Base-by-base conservation (phyloP, 2,113 vertebrate genomes). In the Rattus norvegicus region DNA sequence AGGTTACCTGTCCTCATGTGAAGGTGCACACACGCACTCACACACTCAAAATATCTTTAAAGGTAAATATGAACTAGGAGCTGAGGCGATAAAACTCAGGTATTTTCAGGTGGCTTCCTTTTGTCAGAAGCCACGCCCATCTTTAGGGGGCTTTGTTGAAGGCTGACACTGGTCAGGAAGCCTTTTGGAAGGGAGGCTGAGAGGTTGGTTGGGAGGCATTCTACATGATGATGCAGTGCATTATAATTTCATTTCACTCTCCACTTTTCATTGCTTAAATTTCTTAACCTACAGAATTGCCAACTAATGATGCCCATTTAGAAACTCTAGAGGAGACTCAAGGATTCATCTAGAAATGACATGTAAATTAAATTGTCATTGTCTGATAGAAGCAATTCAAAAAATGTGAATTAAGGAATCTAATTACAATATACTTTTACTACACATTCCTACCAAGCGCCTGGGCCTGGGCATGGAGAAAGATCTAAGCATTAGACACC, bases 321-420 rank as follows among this genome's bases (percentile, higher is more conserved):
- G 7, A 86, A 22, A 43, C 54, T 96, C 54, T 90, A 39, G 56
- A 84, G 36, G 20, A 28, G 52, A 52, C 84, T 95, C 65, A 92
- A 43, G 52, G 92, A 90, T 94, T 96, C 72, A 87, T 92, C 56
- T 36, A 85, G 49, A 84, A 28, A 72, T 93, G 69, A 26, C 4
- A 77, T 84, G 81, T 96, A n/a, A 63, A 94, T 91, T 86, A 90
- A 95, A 87, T 90, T n/a, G 39, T 88, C 36, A 72, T n/a, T 90
- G 14, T 90, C 79, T 84, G 84, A 76, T 83, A 96, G 5, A 88
- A 96, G 43, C 56, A 65, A 20, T 73, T 96, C 49, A 94, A 94
- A 75, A 88, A 92, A 84, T 92, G 54, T 93, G 75, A 96, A 80
- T 90, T 85, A 72, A 92, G 69, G 73, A 95, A 73, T 86, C 52